phyloP scores from a whole-genome alignment of 2,113 vertebrate species.

The Odontophorus gujanensis region DNA sequence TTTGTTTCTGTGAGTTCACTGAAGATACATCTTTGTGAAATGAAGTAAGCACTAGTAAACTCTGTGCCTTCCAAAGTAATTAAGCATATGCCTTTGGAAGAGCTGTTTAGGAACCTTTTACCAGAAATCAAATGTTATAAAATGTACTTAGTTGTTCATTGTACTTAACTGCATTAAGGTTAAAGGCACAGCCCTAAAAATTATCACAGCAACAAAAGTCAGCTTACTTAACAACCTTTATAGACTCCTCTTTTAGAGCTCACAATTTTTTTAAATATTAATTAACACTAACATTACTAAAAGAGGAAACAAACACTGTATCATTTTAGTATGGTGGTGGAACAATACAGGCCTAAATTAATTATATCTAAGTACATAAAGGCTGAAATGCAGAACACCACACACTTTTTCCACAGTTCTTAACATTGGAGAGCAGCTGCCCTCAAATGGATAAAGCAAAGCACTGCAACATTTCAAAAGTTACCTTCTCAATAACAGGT shows the following conservation, averaged over 20 bases:
- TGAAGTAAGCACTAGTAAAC: background rate
- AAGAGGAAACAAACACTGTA: background rate
- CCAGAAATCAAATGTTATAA: background rate
- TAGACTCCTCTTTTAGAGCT: background rate
- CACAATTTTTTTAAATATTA: background rate
- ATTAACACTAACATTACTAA: background rate
- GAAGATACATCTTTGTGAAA: background rate
- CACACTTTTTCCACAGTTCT: background rate
- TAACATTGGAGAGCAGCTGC: constrained; percentile 63
- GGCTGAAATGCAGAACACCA: background rate
- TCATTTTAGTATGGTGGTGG: background rate
- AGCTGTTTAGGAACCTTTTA: background rate
- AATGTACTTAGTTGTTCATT: background rate
- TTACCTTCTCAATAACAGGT: background rate
- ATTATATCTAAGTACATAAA: background rate
- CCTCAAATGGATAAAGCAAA: constrained; percentile 72
- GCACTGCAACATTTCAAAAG: constrained; percentile 55
- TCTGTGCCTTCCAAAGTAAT: background rate
- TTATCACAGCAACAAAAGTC: background rate
- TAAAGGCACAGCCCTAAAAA: background rate
- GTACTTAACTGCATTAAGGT: background rate
- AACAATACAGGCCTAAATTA: background rate
- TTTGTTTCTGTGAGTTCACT: background rate
- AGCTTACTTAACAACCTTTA: background rate
- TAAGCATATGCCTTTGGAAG: background rate